Evolutionary conservation across 2,113 vertebrate genomes (phyloP), one percentile per base, ranked within the genome.

Genomic region (Columbina picui): DNA sequence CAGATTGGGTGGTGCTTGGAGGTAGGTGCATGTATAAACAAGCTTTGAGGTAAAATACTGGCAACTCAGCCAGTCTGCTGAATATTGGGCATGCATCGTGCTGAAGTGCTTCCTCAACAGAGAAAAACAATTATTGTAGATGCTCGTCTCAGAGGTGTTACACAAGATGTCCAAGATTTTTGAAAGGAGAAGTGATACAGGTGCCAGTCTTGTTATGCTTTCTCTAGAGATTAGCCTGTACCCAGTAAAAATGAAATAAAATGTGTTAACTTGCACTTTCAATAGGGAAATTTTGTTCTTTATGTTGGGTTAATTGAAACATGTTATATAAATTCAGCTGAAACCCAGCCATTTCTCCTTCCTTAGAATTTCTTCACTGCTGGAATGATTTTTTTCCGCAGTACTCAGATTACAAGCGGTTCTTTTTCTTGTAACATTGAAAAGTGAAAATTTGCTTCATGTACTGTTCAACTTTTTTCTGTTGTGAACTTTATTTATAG

Each of bases 21-120:
- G 77, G 88, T 90, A 89, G 49, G 34, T 79, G 6, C 93, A 17
- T 83, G 94, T 94, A 93, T 75, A 92, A 92, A 94, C 89, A 92
- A 95, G 92, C 57, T 94, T 36, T 56, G 78, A 73, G 80, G 84
- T 92, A 80, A 91, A 95, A 94, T 38, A 63, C 11, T 88, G 82
- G 78, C 76, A 89, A 84, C 52, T 89, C 70, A 90, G 76, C 68
- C 87, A 74, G 43, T 45, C 52, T 92, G 82, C 87, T 89, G 68
- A 83, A 71, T 90, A 93, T 84, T 29, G 41, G 53, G 74, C 11
- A 55, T n/a, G 64, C 92, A 78, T 96, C 59, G 93, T 65, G 73
- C 78, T 93, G 81, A 68, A 92, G 47, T 89, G 38, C 67, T 69
- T 81, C 76, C 70, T 81, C 36, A 80, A 32, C 36, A 71, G 47